Evolutionary conservation across 2,888 invertebrate species (phyloP), one percentile per base, ranked within the genome.

Genomic region (Spisula subtruncata): DNA sequence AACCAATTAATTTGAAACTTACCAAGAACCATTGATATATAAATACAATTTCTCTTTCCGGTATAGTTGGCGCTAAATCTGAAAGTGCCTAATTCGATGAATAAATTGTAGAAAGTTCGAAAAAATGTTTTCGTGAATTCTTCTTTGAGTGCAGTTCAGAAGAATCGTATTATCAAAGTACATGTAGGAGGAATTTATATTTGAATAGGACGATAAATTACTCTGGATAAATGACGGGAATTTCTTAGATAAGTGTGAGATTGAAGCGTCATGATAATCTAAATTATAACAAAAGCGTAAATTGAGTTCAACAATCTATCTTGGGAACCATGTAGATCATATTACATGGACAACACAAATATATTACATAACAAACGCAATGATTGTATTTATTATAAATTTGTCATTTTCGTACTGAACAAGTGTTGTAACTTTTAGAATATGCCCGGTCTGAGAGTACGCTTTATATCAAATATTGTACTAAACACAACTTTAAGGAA

Each of bases 1-100:
- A 85, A n/a, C 80, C 85, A 35, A 80, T 56, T 85, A 80, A 79
- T 80, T 85, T 80, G 80, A 85, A 80, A 85, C 56, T 35, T 79
- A 51, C 56, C 85, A 79, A 85, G 80, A 75, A 29, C 35, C 32
- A 80, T 14, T 80, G 35, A 80, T 85, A 56, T 80, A 80, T 35
- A 75, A 32, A 32, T 56, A 41, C 54, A 80, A 85, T 41, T 80
- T 80, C 75, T 54, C 51, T 54, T 48, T 80, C 10, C 35, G 29
- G n/a, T 85, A 54, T 80, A 85, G 80, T 56, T 85, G 79, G 80
- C n/a, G 35, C 35, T 85, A 41, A 41, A 41, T 80, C n/a, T 10
- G 66, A 66, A n/a, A 60, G 60, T 60, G 12, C n/a, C 25, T 25
- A n/a, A 60, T 60, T 16, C 14, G 25, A 66, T n/a, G 6, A 66